These are phyloP conservation scores for Cheilosia variabilis DNA, from an alignment of 2,888 invertebrate genomes.

Conservation along the genomic window DNA sequence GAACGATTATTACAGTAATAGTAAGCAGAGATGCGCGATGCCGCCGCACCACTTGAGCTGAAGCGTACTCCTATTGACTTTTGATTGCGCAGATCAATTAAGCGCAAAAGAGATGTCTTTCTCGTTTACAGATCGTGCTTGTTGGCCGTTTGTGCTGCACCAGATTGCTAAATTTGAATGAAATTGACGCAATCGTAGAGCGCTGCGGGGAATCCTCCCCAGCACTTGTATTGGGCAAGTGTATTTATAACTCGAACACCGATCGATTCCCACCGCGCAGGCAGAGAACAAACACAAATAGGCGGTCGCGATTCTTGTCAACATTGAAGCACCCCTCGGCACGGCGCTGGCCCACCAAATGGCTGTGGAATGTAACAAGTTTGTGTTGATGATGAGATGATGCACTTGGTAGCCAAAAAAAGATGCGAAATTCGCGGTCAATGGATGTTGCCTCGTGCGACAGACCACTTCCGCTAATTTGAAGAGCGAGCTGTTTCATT, in stretches of 20 bases:
- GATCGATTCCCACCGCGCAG: conserved; percentile 12
- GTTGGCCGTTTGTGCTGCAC: conserved; percentile 12
- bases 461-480: conserved; percentile 65
- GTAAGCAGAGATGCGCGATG: conserved; percentile 42
- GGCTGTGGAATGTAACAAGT: conserved; percentile 44
- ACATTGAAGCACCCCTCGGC: conserved; percentile 29
- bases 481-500: conserved; percentile 57
- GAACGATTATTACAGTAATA: conserved; percentile 68
- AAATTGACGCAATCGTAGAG: conserved; percentile 59
- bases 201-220: conserved; percentile 31
- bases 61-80: conserved; percentile 44
- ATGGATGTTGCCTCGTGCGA: conserved; percentile 70
- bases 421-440: conserved; percentile 66
- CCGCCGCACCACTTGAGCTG: conserved; percentile 46
- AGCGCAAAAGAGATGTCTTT: conserved; percentile 26
- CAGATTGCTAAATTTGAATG: conserved; percentile 29
- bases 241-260: conserved; percentile 49
- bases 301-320: conserved; percentile 49
- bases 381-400: conserved; percentile 53
- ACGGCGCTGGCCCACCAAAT: conserved; percentile 5
- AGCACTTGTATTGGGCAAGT: conserved; percentile 24
- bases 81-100: conserved; percentile 40
- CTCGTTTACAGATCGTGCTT: conserved; percentile 19
- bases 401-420: conserved; percentile 48
- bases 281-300: background rate